phyloP scores from a whole-genome alignment of 2,797 vertebrate genomes.

The Cryptoblepharus egeriae region DNA sequence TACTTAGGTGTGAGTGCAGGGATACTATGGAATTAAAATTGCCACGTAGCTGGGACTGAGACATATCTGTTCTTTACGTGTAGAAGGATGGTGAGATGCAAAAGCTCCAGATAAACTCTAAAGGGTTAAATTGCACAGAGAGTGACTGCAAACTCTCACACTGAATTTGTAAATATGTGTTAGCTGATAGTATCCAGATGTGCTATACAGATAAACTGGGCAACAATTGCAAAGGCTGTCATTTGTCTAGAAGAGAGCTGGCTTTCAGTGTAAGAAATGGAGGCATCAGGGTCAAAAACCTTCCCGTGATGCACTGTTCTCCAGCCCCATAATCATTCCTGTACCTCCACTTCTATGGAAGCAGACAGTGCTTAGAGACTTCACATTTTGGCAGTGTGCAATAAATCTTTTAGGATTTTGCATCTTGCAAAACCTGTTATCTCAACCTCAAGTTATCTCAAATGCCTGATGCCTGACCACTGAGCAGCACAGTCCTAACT shows the following conservation, averaged over 20 bases:
- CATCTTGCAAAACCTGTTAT: not conserved
- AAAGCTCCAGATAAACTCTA: not conserved
- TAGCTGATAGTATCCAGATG: constrained; percentile 35
- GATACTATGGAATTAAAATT: not conserved
- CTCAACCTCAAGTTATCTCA: not conserved
- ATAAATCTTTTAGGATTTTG: no score
- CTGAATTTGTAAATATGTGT: constrained; percentile 13
- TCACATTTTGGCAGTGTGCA: not conserved
- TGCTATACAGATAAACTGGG: not conserved
- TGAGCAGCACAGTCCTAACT: no score
- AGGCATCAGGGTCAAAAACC: not conserved
- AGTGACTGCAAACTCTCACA: constrained; percentile 8
- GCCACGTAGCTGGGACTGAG: not conserved
- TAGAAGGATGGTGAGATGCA: not conserved
- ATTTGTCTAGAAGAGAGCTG: no score
- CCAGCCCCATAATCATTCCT: not conserved
- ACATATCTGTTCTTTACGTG: not conserved
- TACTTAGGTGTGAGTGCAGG: no score
- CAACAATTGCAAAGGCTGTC: not conserved
- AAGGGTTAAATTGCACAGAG: constrained; percentile 9
- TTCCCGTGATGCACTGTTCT: not conserved
- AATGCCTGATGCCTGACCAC: not conserved
- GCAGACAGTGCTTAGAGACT: no score
- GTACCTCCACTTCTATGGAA: not conserved
- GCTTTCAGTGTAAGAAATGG: not conserved